Evolutionary conservation across 2,113 vertebrate genomes (phyloP).

Genomic region (Melanostigma gelatinosum): DNA sequence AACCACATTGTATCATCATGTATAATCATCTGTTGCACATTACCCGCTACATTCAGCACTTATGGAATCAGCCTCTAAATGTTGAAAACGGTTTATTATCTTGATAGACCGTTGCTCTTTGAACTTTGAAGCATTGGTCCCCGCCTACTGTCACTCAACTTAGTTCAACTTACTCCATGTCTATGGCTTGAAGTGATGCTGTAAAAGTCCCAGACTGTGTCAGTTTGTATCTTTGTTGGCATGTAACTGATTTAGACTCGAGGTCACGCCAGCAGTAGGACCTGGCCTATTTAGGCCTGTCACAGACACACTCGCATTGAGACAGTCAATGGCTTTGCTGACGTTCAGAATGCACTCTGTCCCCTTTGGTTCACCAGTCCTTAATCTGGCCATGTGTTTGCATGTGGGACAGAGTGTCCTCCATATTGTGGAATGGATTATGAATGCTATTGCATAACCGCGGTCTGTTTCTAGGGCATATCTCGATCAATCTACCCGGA

Average conservation of each 20-base stretch:
- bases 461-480: conserved; percentile 64
- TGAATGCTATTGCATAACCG: conserved; percentile 77
- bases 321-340: conserved; percentile 48
- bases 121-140: not conserved
- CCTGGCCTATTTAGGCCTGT: conserved; percentile 65
- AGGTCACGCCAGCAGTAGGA: conserved; percentile 50
- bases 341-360: conserved; percentile 60
- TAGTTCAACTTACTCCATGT: not conserved
- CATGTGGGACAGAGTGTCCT: conserved; percentile 64
- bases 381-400: conserved; percentile 67
- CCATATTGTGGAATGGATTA: conserved; percentile 80
- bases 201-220: conserved; percentile 23
- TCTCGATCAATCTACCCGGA: conserved; percentile 73
- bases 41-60: not conserved
- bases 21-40: not conserved
- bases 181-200: conserved; percentile 27
- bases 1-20: not conserved
- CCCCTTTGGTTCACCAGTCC: conserved; percentile 55
- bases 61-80: not conserved
- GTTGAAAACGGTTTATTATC: not conserved
- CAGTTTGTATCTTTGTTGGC: conserved; percentile 44
- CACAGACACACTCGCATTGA: conserved; percentile 51
- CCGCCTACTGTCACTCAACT: not conserved
- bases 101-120: not conserved
- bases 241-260: conserved; percentile 49